A percentile compares a stretch with the other conserved stretches of the same genome.
Evolutionary conservation across 2,888 invertebrate genomes (phyloP).

Genomic region (Plusia festucae): DNA sequence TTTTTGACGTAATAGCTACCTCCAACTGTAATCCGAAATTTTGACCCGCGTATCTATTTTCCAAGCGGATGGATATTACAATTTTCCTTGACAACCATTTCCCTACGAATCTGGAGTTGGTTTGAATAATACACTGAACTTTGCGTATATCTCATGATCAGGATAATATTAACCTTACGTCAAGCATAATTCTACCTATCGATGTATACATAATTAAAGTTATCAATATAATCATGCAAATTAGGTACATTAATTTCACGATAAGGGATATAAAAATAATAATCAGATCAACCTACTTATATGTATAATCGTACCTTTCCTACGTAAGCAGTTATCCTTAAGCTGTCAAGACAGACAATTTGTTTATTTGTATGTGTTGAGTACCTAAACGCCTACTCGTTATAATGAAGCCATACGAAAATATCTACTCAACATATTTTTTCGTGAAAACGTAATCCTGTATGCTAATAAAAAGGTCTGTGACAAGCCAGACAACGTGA

Average conservation of each 20-base stretch:
- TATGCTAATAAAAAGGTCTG: conserved; percentile 18
- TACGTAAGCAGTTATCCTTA: too few species aligned
- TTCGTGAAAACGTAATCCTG: neutral
- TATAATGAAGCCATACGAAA: neutral
- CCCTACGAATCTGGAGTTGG: neutral
- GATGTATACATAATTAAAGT: too few species aligned
- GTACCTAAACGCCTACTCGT: neutral
- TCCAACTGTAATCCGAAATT: neutral
- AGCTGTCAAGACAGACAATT: too few species aligned
- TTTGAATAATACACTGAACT: neutral
- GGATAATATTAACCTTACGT: too few species aligned
- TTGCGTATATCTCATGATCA: neutral
- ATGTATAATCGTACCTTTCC: too few species aligned
- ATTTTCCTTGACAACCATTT: neutral
- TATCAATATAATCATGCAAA: too few species aligned
- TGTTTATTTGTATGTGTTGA: too few species aligned
- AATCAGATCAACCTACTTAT: too few species aligned
- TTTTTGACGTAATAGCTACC: neutral
- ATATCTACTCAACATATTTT: neutral
- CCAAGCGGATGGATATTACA: neutral
- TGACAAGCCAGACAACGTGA: conserved; percentile 27
- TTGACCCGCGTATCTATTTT: conserved; percentile 2
- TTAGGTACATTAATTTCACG: too few species aligned
- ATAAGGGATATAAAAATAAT: too few species aligned
- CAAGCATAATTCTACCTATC: too few species aligned